Conservation (phyloP, 2,113 vertebrate species). For the Rhinoderma darwinii region DNA sequence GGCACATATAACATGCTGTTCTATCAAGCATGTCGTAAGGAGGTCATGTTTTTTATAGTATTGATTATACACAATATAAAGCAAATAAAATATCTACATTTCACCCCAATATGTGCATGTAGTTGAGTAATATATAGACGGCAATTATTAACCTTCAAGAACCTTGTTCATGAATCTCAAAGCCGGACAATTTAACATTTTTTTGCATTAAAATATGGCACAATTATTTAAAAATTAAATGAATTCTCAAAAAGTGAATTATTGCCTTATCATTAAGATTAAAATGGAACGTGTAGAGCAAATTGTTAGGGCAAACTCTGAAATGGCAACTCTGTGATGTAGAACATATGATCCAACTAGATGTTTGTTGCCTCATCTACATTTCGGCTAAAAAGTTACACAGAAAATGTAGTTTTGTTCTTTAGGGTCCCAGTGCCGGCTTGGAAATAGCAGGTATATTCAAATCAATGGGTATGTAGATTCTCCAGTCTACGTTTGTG, state of each 20-base stretch:
- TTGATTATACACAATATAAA: background rate
- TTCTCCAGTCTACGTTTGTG: background rate
- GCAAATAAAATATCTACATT: background rate
- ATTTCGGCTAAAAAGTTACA: too few relatives aligned
- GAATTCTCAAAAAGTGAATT: conserved; percentile 25
- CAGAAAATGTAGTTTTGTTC: too few relatives aligned
- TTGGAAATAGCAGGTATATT: too few relatives aligned
- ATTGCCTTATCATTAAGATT: conserved; percentile 6
- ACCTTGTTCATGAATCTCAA: conserved; percentile 6
- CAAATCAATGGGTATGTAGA: background rate
- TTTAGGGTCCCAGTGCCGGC: background rate
- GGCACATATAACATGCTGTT: too few relatives aligned
- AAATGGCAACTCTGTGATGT: background rate
- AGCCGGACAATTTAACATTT: conserved; percentile 22
- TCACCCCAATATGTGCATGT: conserved; percentile 48
- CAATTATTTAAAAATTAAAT: conserved; percentile 27
- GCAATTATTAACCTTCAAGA: conserved; percentile 40
- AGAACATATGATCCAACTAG: background rate
- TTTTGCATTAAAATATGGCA: conserved; percentile 7
- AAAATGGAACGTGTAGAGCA: background rate
- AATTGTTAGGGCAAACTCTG: conserved; percentile 13
- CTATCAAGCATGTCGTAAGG: too few relatives aligned
- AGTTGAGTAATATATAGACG: conserved; percentile 12
- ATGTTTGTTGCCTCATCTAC: background rate
- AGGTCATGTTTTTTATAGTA: too few relatives aligned